These are phyloP conservation scores for Sebastiscus albofasciatus DNA, from an alignment of 2,797 vertebrate genomes.

Conservation along the genomic window DNA sequence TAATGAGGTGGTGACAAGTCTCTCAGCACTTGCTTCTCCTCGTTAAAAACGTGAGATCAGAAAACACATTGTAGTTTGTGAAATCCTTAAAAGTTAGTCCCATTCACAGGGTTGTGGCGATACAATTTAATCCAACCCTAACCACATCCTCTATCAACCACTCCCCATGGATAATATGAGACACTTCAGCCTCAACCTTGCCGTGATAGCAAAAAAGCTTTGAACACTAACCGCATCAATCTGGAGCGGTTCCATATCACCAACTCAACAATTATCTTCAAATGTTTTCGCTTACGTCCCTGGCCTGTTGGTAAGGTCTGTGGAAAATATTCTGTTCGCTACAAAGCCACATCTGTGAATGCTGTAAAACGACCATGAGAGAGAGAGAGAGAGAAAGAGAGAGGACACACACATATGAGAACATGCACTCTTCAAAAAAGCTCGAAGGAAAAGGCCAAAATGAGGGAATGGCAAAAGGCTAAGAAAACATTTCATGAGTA, in stretches of 20 bases:
- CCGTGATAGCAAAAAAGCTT: conserved; percentile 41
- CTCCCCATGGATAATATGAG: conserved; percentile 7
- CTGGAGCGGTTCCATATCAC: conserved; percentile 52
- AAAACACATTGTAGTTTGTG: neutral
- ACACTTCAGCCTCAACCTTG: conserved; percentile 11
- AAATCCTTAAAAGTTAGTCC: neutral
- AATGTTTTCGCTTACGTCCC: conserved; percentile 56
- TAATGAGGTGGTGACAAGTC: conserved; percentile 39
- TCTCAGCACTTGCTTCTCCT: neutral
- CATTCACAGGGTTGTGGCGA: neutral
- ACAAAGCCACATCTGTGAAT: conserved; percentile 68
- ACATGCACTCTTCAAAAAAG: conserved; percentile 19
- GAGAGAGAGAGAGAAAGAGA: conserved; percentile 21
- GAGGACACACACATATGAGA: conserved; percentile 3
- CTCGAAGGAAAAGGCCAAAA: conserved; percentile 26
- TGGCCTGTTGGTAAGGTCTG: conserved; percentile 41
- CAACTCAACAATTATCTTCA: conserved; percentile 50
- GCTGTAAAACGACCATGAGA: conserved; percentile 28
- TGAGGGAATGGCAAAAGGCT: conserved; percentile 22
- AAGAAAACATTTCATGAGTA: conserved; percentile 39
- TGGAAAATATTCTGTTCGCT: conserved; percentile 55
- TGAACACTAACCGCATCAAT: conserved; percentile 61
- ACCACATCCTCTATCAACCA: conserved; percentile 46
- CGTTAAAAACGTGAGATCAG: neutral
- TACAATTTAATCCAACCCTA: neutral